Conservation (phyloP, 2,888 invertebrate genomes). For the Lysandra bellargus region DNA sequence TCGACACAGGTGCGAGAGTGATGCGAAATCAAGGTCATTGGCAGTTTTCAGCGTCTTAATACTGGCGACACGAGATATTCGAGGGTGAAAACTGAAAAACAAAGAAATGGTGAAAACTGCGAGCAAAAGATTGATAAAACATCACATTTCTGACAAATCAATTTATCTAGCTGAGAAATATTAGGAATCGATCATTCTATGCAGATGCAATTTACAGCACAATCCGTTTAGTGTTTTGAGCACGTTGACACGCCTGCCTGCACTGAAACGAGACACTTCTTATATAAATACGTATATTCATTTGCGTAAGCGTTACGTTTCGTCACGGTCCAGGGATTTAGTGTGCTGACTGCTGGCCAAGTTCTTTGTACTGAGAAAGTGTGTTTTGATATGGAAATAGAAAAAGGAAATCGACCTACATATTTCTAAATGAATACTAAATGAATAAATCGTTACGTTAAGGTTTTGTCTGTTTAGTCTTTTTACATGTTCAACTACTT, state of each 20-base stretch:
- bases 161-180: no score
- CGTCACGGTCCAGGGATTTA: slow-evolving; percentile 1
- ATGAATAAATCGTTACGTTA: neutral
- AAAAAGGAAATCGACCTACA: slow-evolving; percentile 19
- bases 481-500: neutral
- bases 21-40: no score
- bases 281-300: slow-evolving; percentile 24
- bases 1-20: no score
- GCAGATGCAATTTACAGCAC: neutral
- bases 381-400: slow-evolving; percentile 19
- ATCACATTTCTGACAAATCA: no score
- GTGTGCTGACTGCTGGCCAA: slow-evolving; percentile 21
- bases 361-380: slow-evolving; percentile 26
- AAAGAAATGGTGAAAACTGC: no score
- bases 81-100: no score
- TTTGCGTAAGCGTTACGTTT: slow-evolving; percentile 28
- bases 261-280: slow-evolving; percentile 22
- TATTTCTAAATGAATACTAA: neutral
- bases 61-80: no score
- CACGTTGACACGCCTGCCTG: slow-evolving; percentile 6
- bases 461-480: neutral
- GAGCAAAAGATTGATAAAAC: no score
- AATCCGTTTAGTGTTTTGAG: neutral
- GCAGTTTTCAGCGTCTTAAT: no score
- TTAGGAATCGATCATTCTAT: neutral